A percentile compares a stretch with the other conserved stretches of the same genome.
phyloP scores from a whole-genome alignment of 35 echinoderm and acorn worm species.

The Ophioderma brevispina region DNA sequence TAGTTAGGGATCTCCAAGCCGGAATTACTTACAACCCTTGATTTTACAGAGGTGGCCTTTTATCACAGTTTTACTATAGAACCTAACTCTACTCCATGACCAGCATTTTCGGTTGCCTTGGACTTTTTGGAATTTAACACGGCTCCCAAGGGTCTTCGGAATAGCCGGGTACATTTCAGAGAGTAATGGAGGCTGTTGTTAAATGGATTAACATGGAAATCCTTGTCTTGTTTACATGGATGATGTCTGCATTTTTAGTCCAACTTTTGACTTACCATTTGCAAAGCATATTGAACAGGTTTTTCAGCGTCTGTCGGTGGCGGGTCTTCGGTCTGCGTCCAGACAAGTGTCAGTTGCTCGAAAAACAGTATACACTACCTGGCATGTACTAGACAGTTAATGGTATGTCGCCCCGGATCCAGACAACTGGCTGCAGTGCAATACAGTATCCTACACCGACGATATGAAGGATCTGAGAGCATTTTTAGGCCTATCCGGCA shows the following conservation, averaged over 20 bases:
- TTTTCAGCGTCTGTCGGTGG: too few relatives aligned
- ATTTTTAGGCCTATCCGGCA: too few relatives aligned
- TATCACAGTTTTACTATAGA: not conserved
- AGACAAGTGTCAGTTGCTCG: too few relatives aligned
- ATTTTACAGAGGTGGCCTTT: not conserved
- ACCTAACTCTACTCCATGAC: not conserved
- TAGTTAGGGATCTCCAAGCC: not conserved
- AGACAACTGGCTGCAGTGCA: too few relatives aligned
- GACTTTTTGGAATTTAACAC: conserved; percentile 14
- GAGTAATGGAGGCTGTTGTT: conserved; percentile 43
- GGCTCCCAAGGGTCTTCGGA: conserved; percentile 19
- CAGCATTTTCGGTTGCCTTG: conserved; percentile 30
- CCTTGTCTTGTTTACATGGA: conserved; percentile 31
- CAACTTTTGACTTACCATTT: too few relatives aligned
- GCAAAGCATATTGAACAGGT: too few relatives aligned
- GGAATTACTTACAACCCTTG: not conserved
- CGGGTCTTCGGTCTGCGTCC: too few relatives aligned
- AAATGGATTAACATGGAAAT: conserved; percentile 25
- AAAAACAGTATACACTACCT: too few relatives aligned
- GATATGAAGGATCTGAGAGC: too few relatives aligned
- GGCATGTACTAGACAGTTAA: too few relatives aligned
- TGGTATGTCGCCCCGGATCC: too few relatives aligned
- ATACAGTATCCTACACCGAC: too few relatives aligned
- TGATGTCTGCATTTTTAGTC: conserved; percentile 19
- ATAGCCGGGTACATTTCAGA: conserved; percentile 4